Evolutionary conservation across 1,140 invertebrate genomes (phyloP).

Genomic region (Polypedilum pembai): DNA sequence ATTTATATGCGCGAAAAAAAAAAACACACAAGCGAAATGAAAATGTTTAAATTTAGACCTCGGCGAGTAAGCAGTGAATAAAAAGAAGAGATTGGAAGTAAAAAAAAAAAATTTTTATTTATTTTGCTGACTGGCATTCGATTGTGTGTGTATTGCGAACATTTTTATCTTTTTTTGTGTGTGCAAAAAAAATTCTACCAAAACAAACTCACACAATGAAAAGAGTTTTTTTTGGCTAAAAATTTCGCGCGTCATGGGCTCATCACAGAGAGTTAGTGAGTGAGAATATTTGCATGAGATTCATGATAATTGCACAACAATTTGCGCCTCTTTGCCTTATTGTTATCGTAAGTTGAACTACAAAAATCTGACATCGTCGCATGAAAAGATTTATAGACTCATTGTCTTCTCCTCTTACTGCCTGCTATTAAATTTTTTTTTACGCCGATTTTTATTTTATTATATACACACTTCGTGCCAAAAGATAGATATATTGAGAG

Average conservation of each 20-base stretch:
- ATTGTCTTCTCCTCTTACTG: not conserved
- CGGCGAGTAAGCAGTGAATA: slow-evolving; percentile 17
- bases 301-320: no score
- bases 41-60: slow-evolving; percentile 28
- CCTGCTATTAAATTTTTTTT: no score
- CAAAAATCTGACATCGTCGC: slow-evolving; percentile 24
- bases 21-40: slow-evolving; percentile 15
- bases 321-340: no score
- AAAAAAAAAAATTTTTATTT: slow-evolving; percentile 20
- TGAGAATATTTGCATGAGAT: no score
- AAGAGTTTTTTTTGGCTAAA: not conserved
- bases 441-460: no score
- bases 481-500: no score
- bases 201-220: not conserved
- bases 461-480: no score
- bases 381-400: slow-evolving; percentile 23
- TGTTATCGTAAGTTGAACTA: not conserved
- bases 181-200: not conserved
- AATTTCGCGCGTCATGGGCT: not conserved
- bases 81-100: slow-evolving; percentile 9
- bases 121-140: slow-evolving; percentile 16
- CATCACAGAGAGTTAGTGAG: not conserved
- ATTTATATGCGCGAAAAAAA: slow-evolving; percentile 18
- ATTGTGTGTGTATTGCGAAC: slow-evolving; percentile 22
- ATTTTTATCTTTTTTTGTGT: slow-evolving; percentile 21